Evolutionary conservation across 2,797 vertebrate genomes (phyloP), one percentile per base, ranked within the genome.

Genomic region (Microchirus variegatus): DNA sequence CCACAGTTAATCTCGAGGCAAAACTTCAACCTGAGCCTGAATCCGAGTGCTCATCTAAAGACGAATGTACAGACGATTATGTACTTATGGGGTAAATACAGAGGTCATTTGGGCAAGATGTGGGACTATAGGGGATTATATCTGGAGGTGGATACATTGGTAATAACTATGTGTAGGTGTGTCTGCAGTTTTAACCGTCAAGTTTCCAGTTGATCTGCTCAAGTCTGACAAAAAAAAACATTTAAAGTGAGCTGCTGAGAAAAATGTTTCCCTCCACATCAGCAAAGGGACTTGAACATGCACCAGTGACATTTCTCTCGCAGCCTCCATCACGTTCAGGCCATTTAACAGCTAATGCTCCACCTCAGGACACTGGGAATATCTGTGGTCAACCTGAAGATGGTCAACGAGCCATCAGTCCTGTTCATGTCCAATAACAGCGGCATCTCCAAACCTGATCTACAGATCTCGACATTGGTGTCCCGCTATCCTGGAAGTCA

Each of bases 61-160:
- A 90, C 0, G 91, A 92, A 17, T 69, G 77, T 57, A 53, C 80
- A 17, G 88, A 92, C 1, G 92, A 94, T 67, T 94, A 93, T 59
- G 90, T 93, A 0, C 74, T 89, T 0, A 93, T 94, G 91, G 80
- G 54, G 1, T 94, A 58, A 91, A 57, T 1, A 11, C 16, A 16
- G 47, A 31, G 5, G 15, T 52, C 2, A 5, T 19, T 14, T 16
- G 1, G 10, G 0, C 41, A 17, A 45, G 38, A 52, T 10, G n/a
- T 3, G n/a, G 40, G 31, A 61, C 15, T n/a, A n/a, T 17, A 2
- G 15, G 5, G 59, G 12, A 44, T 53, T 0, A 16, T 31, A 43
- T 42, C 37, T 13, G 44, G 2, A 38, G 12, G 10, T 42, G 14
- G 18, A 49, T 8, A 36, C n/a, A 8, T 17, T 42, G 14, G 43